These are phyloP conservation scores for Arnoldichthys spilopterus DNA, from an alignment of 2,797 vertebrate species.

Conservation along the genomic window DNA sequence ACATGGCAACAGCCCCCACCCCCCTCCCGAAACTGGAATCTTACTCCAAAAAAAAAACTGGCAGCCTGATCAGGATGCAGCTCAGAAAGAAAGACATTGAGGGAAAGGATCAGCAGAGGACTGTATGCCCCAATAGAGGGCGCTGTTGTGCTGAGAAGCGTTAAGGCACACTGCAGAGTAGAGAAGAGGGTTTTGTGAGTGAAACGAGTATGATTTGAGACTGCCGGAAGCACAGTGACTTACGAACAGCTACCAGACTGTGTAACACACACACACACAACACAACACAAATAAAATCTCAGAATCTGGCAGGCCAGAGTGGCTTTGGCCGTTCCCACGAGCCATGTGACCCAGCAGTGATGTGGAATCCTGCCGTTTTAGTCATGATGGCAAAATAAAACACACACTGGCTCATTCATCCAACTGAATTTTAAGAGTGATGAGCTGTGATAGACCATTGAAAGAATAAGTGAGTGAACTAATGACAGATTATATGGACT, in stretches of 20 bases:
- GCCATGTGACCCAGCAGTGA: neutral
- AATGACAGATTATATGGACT: neutral
- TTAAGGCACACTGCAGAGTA: neutral
- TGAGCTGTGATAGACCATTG: neutral
- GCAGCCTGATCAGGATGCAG: too few species aligned
- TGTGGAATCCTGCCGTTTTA: neutral
- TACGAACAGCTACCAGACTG: neutral
- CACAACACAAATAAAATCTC: neutral
- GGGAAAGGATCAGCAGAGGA: neutral
- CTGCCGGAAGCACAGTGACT: neutral
- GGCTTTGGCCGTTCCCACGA: neutral
- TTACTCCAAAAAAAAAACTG: too few species aligned
- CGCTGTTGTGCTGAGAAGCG: neutral
- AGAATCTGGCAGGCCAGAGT: neutral
- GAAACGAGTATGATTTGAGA: neutral
- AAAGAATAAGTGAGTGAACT: neutral
- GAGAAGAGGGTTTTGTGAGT: neutral
- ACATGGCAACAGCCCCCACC: too few species aligned
- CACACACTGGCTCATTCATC: constrained; percentile 27
- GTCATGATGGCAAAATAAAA: neutral
- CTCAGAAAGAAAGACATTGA: neutral
- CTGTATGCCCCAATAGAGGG: constrained; percentile 27
- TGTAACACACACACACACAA: neutral
- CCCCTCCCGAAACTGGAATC: too few species aligned
- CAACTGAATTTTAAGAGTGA: neutral